Percentiles rank a stretch among this genome's conserved stretches.
Conservation (phyloP, 2,888 invertebrate species). For the Scelioninae gen. 2 region DNA sequence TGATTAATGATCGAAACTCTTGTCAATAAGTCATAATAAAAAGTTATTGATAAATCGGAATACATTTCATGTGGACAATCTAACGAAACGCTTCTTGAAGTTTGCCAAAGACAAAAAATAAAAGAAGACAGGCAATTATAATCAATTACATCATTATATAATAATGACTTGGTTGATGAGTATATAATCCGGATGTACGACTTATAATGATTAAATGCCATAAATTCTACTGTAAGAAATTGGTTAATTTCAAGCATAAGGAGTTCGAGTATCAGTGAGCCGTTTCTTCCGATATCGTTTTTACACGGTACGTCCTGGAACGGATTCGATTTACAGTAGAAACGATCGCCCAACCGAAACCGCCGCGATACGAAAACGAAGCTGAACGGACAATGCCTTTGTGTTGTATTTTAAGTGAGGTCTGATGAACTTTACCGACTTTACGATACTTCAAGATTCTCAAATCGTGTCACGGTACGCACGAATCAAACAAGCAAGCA, state of each 20-base stretch:
- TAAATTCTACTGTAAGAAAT: conserved; percentile 45
- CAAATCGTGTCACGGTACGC: conserved; percentile 22
- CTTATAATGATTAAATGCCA: conserved; percentile 33
- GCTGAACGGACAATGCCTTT: conserved; percentile 61
- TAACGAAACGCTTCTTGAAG: no score
- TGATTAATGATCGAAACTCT: no score
- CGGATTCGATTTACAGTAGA: conserved; percentile 64
- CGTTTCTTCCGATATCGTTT: conserved; percentile 58
- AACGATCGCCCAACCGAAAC: conserved; percentile 65
- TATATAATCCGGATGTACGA: conserved; percentile 10
- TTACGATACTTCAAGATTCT: conserved; percentile 26
- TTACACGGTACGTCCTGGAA: conserved; percentile 65
- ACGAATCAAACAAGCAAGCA: background rate
- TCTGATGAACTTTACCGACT: conserved; percentile 24
- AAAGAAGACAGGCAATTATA: background rate
- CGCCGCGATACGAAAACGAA: conserved; percentile 64
- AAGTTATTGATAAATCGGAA: no score
- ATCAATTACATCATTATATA: conserved; percentile 20
- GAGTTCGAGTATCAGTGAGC: conserved; percentile 43
- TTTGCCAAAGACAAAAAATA: no score
- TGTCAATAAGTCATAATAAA: no score
- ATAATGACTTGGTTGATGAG: conserved; percentile 14
- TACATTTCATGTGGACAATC: no score
- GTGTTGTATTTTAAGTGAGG: conserved; percentile 15
- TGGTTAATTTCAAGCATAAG: conserved; percentile 36